Conservation (phyloP, 2,888 invertebrate genomes). For the Pegoplata infirma region DNA sequence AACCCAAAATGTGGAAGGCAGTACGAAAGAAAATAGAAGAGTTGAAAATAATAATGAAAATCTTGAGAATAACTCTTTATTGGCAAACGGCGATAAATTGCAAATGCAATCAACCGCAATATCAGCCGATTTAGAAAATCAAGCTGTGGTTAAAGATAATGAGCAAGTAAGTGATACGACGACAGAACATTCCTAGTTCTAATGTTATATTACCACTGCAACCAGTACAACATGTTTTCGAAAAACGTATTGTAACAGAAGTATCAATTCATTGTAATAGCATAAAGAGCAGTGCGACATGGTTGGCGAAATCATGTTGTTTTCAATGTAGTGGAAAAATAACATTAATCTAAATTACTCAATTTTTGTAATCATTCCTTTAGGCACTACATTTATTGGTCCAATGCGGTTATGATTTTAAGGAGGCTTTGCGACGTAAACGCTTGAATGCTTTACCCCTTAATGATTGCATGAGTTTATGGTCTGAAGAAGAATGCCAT, state of each 20-base stretch:
- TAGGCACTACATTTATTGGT: constrained; percentile 91
- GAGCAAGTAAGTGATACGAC: constrained; percentile 84
- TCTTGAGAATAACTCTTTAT: constrained; percentile 47
- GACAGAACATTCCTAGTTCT: no score
- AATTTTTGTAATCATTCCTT: constrained; percentile 7
- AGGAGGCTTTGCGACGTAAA: constrained; percentile 91
- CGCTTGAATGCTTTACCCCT: constrained; percentile 84
- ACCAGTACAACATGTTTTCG: no score
- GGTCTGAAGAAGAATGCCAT: constrained; percentile 98
- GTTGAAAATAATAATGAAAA: constrained; percentile 24
- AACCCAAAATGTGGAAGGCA: background rate
- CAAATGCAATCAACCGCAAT: background rate
- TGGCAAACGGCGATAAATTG: constrained; percentile 39
- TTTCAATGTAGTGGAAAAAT: background rate
- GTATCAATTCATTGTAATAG: no score
- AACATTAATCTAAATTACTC: background rate
- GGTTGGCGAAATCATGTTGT: background rate
- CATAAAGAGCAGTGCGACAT: no score
- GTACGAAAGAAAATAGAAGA: constrained; percentile 36
- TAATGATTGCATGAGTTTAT: constrained; percentile 88
- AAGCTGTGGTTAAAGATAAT: constrained; percentile 81
- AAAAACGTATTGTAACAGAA: background rate
- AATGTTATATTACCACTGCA: no score
- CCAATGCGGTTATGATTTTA: constrained; percentile 96
- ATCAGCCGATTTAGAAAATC: constrained; percentile 19